Base-by-base conservation (phyloP, 2,888 invertebrate genomes). In the Ganaspis brasiliensis region DNA sequence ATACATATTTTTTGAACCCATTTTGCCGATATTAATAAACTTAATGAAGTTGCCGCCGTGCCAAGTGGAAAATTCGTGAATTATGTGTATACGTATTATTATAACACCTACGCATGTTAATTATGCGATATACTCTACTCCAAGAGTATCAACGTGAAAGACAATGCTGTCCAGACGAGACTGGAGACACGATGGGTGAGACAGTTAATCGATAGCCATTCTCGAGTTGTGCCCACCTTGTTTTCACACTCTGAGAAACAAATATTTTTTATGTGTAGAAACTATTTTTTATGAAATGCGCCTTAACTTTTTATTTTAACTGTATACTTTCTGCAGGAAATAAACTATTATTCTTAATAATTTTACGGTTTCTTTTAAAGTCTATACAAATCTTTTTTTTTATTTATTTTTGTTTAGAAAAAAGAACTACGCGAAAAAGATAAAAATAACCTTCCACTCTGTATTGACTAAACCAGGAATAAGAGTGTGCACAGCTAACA, bases 121-220 rank as follows among this genome's bases (percentile, higher is more conserved):
- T 9, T 67, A 21, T 40, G 21, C 21, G 24, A 24, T 2, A 67
- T 45, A 52, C 19, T 19, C 14, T 45, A 21, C 21, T 19, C 14
- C 21, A 24, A 19, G 8, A 40, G 75, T 79, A 81, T 76, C 85
- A 77, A 83, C 79, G 80, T 81, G 84, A 87, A 86, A 89, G 87
- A 89, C 89, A 89, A 89, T 89, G 84, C 85, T 81, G 84, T 83
- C 83, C 81, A 83, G 84, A 85, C 80, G 80, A 82, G 82, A 82
- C 87, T 84, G 81, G 85, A 84, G 87, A 87, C 85, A 80, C 82
- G 84, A 84, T 86, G 82, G 78, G 79, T 81, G 77, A 83, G 91
- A 90, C 91, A 89, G 89, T 87, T 90, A 91, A 91, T 91, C 91
- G 86, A 91, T 91, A 90, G 87, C 83, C 85, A 81, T 86, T 87